Base-by-base conservation (phyloP, 2,888 invertebrate genomes). In the Tetragnatha montana region DNA sequence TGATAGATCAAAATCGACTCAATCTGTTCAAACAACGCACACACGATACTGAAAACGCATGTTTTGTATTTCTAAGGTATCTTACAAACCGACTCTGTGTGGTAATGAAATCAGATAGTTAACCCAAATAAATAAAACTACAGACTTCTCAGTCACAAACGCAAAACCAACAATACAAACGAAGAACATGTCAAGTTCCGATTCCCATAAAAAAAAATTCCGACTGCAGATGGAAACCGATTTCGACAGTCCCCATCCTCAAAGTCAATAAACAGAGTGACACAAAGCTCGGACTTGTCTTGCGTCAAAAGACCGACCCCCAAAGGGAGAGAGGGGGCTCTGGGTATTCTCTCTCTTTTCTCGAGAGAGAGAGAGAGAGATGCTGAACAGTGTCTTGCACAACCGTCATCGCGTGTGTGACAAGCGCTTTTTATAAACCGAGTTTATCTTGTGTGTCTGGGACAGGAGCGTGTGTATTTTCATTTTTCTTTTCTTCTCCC, bases 301-400 rank as follows among this genome's bases (percentile, higher is more conserved):
- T 1, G 60, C 60, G 17, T 17, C 60, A 60, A 10, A 17, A 12
- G 12, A 60, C 60, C 17, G 60, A 12, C 60, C 17, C 60, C 60
- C 17, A 12, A 60, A 17, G 14, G 14, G 60, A 60, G 0, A 0
- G 8, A 60, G 17, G 14, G 12, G 12, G 68, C 35, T 21, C 69
- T 69, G 80, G 69, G 68, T 80, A 69, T 80, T 60, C 93, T 60
- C 93, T 35, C 35, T 35, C 35, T 35, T 4, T 35, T 35, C 35
- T 94, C 93, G 91, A 74, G 95, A 94, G 78, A 91, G n/a, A n/a
- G n/a, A n/a, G 80, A 89, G 85, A 82, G 35, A 82, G 68, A 73
- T 17, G 68, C 84, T 88, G 88, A 68, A 84, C 79, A 74, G 68
- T 84, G 88, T 88, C 88, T 88, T 51, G 80, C 83, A 76, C 87